These are phyloP conservation scores for Cliona cf. orientalis DNA, from an alignment of 37 sponge, comb jelly and placozoan species.

Conservation along the genomic window DNA sequence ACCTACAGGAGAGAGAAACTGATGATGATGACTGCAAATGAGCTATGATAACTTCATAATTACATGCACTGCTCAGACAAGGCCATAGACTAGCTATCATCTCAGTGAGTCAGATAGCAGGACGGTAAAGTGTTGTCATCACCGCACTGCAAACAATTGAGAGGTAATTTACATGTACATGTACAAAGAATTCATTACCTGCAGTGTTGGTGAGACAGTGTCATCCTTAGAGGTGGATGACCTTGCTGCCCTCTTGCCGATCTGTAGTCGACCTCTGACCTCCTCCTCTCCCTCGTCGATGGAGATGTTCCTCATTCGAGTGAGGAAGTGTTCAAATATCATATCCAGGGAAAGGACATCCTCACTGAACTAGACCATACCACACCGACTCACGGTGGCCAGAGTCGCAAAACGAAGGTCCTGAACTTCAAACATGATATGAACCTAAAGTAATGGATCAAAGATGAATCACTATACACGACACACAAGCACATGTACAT, in stretches of 20 bases:
- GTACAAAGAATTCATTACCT: too few species aligned
- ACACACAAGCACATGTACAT: too few species aligned
- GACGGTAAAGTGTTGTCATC: slow-evolving; percentile 15
- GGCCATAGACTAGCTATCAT: background rate
- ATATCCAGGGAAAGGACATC: slow-evolving; percentile 94
- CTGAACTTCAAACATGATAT: slow-evolving; percentile 98
- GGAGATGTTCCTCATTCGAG: slow-evolving; percentile 72
- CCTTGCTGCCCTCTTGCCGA: background rate
- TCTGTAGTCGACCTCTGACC: background rate
- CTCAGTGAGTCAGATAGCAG: slow-evolving; percentile 15
- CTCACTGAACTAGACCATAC: slow-evolving; percentile 99
- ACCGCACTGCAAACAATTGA: too few species aligned
- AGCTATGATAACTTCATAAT: too few species aligned
- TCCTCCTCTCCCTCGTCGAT: slow-evolving; percentile 91
- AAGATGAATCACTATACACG: too few species aligned
- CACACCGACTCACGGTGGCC: slow-evolving; percentile 98
- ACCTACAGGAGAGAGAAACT: slow-evolving; percentile 56
- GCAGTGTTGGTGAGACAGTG: slow-evolving; percentile 70
- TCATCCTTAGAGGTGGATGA: slow-evolving; percentile 1
- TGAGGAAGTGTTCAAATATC: slow-evolving; percentile 88
- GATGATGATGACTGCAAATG: background rate
- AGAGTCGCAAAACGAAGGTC: slow-evolving; percentile 96
- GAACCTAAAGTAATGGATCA: slow-evolving; percentile 54
- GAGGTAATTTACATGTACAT: too few species aligned
- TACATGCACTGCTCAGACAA: background rate